Conservation (phyloP, 2,113 vertebrate genomes). For the Eidolon helvum region DNA sequence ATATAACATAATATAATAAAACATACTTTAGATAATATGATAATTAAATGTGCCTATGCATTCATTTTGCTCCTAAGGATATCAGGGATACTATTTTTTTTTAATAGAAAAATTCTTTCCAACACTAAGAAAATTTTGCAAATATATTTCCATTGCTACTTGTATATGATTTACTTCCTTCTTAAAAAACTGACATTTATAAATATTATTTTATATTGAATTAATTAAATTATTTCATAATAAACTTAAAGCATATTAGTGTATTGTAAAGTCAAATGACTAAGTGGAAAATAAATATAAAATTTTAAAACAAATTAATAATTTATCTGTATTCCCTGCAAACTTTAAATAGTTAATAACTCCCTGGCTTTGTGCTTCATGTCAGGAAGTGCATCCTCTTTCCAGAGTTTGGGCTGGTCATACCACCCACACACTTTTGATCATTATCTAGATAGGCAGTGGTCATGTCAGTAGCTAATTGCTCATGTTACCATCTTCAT, state of each 20-base stretch:
- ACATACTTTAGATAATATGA: too few species aligned
- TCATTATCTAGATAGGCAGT: conserved; percentile 69
- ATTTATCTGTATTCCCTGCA: not conserved
- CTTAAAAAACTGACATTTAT: not conserved
- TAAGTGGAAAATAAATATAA: conserved; percentile 28
- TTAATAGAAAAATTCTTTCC: not conserved
- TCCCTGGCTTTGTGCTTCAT: not conserved
- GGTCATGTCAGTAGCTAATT: conserved; percentile 76
- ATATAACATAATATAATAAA: not conserved
- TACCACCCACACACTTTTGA: conserved; percentile 69
- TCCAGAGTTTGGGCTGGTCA: not conserved
- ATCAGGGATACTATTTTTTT: not conserved
- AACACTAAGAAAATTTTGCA: conserved; percentile 7
- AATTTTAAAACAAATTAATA: not conserved
- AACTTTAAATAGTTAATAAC: conserved; percentile 44
- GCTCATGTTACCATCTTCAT: conserved; percentile 72
- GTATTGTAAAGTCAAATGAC: not conserved
- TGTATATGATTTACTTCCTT: not conserved
- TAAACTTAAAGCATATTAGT: not conserved
- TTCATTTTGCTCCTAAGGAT: not conserved
- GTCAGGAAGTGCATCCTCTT: not conserved
- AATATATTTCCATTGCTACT: not conserved
- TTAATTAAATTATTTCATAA: not conserved
- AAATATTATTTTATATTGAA: not conserved
- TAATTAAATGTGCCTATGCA: not conserved